Evolutionary conservation across 2,888 invertebrate species (phyloP).

Genomic region (Dromius quadrimaculatus): DNA sequence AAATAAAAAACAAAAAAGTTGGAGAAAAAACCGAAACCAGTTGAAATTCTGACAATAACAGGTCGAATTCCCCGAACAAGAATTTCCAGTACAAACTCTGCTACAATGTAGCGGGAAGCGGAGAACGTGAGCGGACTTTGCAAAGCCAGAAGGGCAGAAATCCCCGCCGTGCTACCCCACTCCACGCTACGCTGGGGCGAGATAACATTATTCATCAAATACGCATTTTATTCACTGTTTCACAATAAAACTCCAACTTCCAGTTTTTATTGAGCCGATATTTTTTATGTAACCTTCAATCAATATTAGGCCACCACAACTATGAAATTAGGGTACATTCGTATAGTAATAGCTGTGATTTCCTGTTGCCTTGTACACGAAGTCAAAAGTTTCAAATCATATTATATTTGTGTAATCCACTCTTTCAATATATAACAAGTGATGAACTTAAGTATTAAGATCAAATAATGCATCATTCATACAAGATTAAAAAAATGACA

Average conservation of each 20-base stretch:
- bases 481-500: no score
- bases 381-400: no score
- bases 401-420: no score
- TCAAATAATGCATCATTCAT: no score
- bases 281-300: constrained; percentile 48
- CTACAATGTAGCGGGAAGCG: constrained; percentile 60
- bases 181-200: constrained; percentile 54
- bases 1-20: constrained; percentile 17
- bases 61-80: constrained; percentile 66
- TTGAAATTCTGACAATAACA: constrained; percentile 66
- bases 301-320: constrained; percentile 35
- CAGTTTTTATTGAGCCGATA: constrained; percentile 57
- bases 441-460: no score
- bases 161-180: background rate
- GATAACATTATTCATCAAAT: constrained; percentile 67
- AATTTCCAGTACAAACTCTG: constrained; percentile 65
- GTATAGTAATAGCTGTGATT: background rate
- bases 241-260: constrained; percentile 65
- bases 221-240: constrained; percentile 66
- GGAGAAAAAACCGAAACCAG: constrained; percentile 53
- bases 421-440: no score
- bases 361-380: no score
- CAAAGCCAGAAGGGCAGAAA: constrained; percentile 28
- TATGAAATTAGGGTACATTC: background rate
- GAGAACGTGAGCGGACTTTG: constrained; percentile 65